Percentiles rank a stretch among this genome's conserved stretches.
Conservation (phyloP, 2,797 vertebrate species). For the Arnoldichthys spilopterus region DNA sequence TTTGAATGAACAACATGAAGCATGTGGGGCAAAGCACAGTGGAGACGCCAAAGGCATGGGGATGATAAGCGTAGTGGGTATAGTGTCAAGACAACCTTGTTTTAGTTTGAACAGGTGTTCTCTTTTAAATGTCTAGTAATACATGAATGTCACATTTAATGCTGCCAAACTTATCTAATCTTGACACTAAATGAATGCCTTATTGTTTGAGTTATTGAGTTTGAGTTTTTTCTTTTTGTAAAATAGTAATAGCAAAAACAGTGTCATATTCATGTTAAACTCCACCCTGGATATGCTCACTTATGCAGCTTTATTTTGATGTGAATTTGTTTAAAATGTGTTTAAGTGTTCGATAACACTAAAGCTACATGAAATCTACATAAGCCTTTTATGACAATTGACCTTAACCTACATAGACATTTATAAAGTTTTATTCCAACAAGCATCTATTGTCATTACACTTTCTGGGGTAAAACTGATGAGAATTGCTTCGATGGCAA, state of each 20-base stretch:
- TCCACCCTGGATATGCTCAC: background rate
- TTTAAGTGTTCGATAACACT: no score
- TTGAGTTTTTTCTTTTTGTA: background rate
- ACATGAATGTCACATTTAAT: background rate
- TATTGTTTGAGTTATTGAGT: background rate
- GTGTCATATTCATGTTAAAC: background rate
- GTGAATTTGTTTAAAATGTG: no score
- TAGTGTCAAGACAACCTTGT: background rate
- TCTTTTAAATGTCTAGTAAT: background rate
- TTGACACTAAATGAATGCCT: background rate
- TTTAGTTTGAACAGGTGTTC: background rate
- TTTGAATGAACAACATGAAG: conserved; percentile 28
- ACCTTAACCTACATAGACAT: no score
- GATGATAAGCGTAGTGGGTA: background rate
- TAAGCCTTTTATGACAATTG: no score
- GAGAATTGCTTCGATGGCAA: no score
- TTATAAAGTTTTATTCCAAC: no score
- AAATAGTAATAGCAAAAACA: background rate
- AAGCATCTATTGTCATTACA: no score
- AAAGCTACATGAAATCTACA: no score
- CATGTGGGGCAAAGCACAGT: conserved; percentile 13
- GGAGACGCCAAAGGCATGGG: background rate
- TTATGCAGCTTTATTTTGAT: no score
- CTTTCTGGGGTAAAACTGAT: no score
- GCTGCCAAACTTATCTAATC: background rate